phyloP scores from a whole-genome alignment of 2,113 vertebrate genomes.

The Ascaphus truei region DNA sequence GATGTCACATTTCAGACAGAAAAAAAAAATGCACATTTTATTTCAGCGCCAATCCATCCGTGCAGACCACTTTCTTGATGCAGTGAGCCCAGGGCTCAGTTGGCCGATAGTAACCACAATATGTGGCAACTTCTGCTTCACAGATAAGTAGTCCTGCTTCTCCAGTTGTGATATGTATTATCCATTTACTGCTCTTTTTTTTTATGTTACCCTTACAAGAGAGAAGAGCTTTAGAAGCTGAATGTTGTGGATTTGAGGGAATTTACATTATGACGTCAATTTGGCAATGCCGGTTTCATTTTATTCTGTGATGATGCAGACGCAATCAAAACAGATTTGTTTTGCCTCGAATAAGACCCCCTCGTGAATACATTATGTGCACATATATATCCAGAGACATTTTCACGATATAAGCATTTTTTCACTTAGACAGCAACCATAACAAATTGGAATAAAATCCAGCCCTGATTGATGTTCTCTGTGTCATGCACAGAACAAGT shows the following conservation, averaged over 20 bases:
- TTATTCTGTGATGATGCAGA: slow-evolving; percentile 4
- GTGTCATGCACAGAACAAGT: slow-evolving; percentile 67
- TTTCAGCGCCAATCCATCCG: too few relatives aligned
- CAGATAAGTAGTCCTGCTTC: too few relatives aligned
- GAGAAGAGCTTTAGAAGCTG: background rate
- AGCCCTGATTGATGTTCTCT: slow-evolving; percentile 63
- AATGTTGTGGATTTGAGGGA: background rate
- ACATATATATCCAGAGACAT: slow-evolving; percentile 64
- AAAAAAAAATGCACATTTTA: too few relatives aligned
- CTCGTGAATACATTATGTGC: slow-evolving; percentile 60
- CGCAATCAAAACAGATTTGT: slow-evolving; percentile 16
- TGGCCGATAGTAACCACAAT: too few relatives aligned
- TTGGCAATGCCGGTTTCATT: background rate
- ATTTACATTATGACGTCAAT: background rate
- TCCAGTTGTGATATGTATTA: too few relatives aligned
- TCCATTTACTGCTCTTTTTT: too few relatives aligned
- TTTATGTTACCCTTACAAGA: background rate
- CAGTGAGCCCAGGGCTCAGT: too few relatives aligned
- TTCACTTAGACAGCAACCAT: slow-evolving; percentile 72
- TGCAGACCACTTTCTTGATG: too few relatives aligned
- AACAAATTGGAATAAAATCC: slow-evolving; percentile 78
- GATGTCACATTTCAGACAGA: too few relatives aligned
- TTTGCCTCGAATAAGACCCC: slow-evolving; percentile 23
- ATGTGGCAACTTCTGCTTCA: too few relatives aligned
- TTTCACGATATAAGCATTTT: slow-evolving; percentile 73